Evolutionary conservation across 2,888 invertebrate genomes (phyloP), one percentile per base, ranked within the genome.

Genomic region (Campoletis raptor): DNA sequence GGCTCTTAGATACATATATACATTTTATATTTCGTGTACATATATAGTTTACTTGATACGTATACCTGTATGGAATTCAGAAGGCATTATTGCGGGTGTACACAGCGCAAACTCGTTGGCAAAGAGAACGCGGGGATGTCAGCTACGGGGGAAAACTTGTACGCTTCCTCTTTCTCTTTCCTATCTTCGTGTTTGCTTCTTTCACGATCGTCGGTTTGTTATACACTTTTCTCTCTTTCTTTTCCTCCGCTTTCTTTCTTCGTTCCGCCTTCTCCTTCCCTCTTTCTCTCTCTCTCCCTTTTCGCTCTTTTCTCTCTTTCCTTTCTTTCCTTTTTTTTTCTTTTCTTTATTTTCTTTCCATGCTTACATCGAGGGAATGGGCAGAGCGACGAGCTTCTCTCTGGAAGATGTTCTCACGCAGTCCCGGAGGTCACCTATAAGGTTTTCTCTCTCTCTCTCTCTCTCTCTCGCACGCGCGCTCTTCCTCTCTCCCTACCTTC

Each of bases 381-480:
- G 69, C 76, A 82, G 82, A 77, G 57, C 74, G 74, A 81, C 81
- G 82, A 82, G 82, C 76, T 82, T 57, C 74, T 77, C 76, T 70
- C 61, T 61, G 82, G 82, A 77, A 82, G 82, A 82, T 77, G 82
- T 82, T 82, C 82, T 82, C 82, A 76, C 82, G 82, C 82, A 82
- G 82, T 76, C 82, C 82, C 82, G 82, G 82, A 82, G 82, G 82
- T 82, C 82, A 82, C 82, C 82, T 78, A 78, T 77, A 85, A 69
- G 74, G 48, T 67, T 77, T 64, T 83, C 77, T 83, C 76, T 54
- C 36, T 69, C 30, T 77, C 52, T 54, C 48, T 52, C 45, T 40
- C 61, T 61, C 21, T 67, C 57, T 57, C 69, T 21, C 57, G 45
- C 70, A 30, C 78, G 77, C 83, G 72, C 67, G 52, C 86, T 64